phyloP scores from a whole-genome alignment of 2,888 invertebrate genomes.

The Crioceris asparagi region DNA sequence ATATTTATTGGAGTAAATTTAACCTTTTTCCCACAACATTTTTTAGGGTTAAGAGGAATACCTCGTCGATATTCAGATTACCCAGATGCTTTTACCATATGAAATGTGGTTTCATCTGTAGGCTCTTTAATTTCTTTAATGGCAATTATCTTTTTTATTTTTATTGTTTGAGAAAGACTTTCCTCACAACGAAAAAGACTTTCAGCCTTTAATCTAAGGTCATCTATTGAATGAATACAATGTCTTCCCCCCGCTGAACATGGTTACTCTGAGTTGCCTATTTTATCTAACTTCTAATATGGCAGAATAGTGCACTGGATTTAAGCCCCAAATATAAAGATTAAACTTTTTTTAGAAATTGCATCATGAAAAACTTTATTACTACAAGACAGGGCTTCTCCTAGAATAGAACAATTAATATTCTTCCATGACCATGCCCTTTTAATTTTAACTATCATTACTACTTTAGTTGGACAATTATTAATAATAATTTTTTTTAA shows the following conservation, averaged over 20 bases:
- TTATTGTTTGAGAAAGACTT: no score
- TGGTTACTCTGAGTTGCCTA: slow-evolving; percentile 48
- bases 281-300: slow-evolving; percentile 53
- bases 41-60: slow-evolving; percentile 58
- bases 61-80: slow-evolving; percentile 69
- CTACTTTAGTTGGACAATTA: slow-evolving; percentile 47
- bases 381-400: slow-evolving; percentile 50
- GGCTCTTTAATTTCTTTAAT: no score
- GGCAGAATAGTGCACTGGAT: slow-evolving; percentile 51
- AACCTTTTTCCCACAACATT: slow-evolving; percentile 76
- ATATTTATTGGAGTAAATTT: no score
- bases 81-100: slow-evolving; percentile 42
- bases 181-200: slow-evolving; percentile 39
- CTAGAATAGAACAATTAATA: slow-evolving; percentile 55
- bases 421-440: slow-evolving; percentile 53
- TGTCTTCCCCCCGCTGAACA: slow-evolving; percentile 47
- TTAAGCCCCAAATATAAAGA: no score
- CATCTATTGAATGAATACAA: slow-evolving; percentile 54
- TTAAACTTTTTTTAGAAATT: slow-evolving; percentile 50
- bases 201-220: slow-evolving; percentile 41
- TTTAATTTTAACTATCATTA: slow-evolving; percentile 52
- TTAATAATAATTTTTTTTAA: slow-evolving; percentile 47
- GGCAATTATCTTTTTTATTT: no score
- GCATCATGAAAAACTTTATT: slow-evolving; percentile 47
- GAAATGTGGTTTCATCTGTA: neutral